Percentiles rank a stretch among this genome's conserved stretches.
Evolutionary conservation across 2,888 invertebrate species (phyloP).

Genomic region (Tipula vernalis): DNA sequence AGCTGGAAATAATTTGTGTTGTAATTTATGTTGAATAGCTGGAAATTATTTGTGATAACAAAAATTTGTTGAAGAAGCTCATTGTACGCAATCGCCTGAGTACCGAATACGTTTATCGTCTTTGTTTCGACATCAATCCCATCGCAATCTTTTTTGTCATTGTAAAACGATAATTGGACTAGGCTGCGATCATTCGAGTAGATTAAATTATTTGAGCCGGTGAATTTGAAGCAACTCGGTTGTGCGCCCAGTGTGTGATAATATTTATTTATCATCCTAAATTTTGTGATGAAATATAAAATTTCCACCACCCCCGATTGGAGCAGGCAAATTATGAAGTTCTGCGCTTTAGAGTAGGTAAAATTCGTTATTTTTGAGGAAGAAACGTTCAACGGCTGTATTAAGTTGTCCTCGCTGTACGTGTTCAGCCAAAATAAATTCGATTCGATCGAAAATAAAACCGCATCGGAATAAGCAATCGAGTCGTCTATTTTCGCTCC

Average conservation of each 20-base stretch:
- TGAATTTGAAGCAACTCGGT: neutral
- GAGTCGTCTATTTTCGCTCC: neutral
- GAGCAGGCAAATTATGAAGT: neutral
- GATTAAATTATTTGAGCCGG: neutral
- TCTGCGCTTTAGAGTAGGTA: neutral
- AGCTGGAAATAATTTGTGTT: neutral
- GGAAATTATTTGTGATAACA: neutral
- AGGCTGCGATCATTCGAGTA: neutral
- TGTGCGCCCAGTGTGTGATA: neutral
- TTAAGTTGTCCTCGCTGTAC: neutral
- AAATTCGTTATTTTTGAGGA: neutral
- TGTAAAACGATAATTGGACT: neutral
- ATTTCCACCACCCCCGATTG: neutral
- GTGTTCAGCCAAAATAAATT: conserved; percentile 5
- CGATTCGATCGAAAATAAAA: neutral
- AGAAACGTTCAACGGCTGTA: neutral
- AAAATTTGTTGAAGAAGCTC: neutral
- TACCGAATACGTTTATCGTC: neutral
- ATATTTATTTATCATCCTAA: neutral
- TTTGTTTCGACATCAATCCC: neutral
- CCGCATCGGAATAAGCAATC: neutral
- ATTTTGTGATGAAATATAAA: neutral
- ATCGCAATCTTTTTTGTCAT: neutral
- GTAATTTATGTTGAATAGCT: neutral
- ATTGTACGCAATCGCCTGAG: neutral